A percentile compares a stretch with the other conserved stretches of the same genome.
These are phyloP conservation scores for Galago senegalensis DNA, from an alignment of 2,797 vertebrate species.

Conservation along the genomic window DNA sequence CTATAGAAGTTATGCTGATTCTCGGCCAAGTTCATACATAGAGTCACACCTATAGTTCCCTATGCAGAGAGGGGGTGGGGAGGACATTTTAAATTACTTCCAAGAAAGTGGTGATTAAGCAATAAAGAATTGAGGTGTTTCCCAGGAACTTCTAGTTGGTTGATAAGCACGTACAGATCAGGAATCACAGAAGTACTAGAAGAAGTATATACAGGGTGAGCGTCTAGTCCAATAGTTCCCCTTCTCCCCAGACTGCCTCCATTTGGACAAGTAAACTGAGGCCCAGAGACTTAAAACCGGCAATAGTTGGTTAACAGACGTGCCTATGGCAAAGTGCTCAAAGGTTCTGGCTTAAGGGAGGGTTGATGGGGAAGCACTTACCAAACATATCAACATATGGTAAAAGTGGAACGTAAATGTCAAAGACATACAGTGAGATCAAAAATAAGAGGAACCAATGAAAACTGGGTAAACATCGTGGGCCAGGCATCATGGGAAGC, in stretches of 20 bases:
- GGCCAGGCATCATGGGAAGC: neutral
- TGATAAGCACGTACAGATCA: neutral
- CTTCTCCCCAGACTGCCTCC: neutral
- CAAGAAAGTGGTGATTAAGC: neutral
- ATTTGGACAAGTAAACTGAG: neutral
- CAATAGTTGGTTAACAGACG: neutral
- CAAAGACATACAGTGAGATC: neutral
- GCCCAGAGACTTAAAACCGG: neutral
- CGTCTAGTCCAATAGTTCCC: neutral
- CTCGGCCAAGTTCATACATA: neutral
- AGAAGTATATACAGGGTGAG: neutral
- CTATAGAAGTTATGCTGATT: constrained; percentile 27
- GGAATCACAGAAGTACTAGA: neutral
- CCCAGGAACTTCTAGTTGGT: neutral
- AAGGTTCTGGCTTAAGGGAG: neutral
- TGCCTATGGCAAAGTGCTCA: neutral
- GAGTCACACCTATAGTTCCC: neutral
- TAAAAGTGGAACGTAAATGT: neutral
- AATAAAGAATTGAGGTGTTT: neutral
- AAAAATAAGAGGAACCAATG: neutral
- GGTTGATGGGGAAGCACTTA: neutral
- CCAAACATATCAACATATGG: neutral
- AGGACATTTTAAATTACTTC: neutral
- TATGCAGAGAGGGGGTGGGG: neutral
- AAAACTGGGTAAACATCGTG: neutral